phyloP scores from a whole-genome alignment of 2,113 vertebrate genomes.

The Syngnathoides biaculeatus region DNA sequence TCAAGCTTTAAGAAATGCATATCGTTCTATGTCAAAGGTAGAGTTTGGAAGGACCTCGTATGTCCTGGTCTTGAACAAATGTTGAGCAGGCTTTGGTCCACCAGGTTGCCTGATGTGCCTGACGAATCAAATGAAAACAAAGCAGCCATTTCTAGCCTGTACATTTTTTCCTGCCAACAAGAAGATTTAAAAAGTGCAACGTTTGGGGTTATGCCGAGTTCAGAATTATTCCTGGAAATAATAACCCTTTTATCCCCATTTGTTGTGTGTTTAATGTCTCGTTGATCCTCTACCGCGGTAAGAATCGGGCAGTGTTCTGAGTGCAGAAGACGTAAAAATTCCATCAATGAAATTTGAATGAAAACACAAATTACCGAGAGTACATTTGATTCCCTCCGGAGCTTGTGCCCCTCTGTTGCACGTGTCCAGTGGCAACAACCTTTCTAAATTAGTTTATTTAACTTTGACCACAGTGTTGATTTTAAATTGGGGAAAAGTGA shows the following conservation, averaged over 20 bases:
- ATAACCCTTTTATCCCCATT: conserved; percentile 42
- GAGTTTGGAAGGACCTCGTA: conserved; percentile 28
- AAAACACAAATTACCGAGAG: conserved; percentile 19
- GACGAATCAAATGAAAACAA: conserved; percentile 63
- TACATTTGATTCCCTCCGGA: conserved; percentile 12
- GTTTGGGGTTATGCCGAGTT: conserved; percentile 57
- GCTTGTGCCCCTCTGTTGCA: neutral
- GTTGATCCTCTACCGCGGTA: conserved; percentile 1
- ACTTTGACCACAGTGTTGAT: neutral
- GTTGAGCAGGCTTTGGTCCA: conserved; percentile 64
- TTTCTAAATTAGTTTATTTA: conserved; percentile 2
- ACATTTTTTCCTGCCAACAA: conserved; percentile 20
- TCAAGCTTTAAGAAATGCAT: neutral
- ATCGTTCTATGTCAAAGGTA: neutral
- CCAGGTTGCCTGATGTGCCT: conserved; percentile 58
- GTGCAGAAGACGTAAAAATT: neutral
- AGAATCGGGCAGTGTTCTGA: conserved; percentile 23
- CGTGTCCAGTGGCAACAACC: neutral
- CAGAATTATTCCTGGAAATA: conserved; percentile 60
- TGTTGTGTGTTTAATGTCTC: neutral
- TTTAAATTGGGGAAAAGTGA: neutral
- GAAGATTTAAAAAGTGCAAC: conserved; percentile 60
- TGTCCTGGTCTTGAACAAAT: conserved; percentile 60
- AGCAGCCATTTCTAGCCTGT: conserved; percentile 55
- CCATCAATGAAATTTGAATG: conserved; percentile 17